Base-by-base conservation (phyloP, 2,113 vertebrate species). In the Vicugna pacos region DNA sequence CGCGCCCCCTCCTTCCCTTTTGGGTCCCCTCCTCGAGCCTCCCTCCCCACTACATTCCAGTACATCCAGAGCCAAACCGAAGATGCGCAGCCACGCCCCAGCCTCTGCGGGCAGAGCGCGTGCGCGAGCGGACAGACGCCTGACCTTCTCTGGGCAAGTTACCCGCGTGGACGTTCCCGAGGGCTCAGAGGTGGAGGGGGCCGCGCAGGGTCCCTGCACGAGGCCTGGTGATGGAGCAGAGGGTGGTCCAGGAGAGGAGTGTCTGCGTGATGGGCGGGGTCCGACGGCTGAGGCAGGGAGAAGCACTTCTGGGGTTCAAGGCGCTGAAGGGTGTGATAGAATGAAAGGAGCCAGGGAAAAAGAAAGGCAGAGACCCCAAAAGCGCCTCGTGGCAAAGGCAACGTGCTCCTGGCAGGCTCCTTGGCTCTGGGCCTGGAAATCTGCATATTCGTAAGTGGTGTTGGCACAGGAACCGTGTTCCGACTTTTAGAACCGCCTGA, bases 341-440 rank as follows among this genome's bases (percentile, higher is more conserved):
- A 52, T 4, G 5, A 30, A 35, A 28, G 54, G 6, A 0, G 30
- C 9, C 6, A 5, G 54, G 30, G 0, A 19, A 48, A 14, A n/a
- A 54, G 46, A 2, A 12, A 42, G n/a, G 7, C 32, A 0, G 0
- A 30, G 35, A 20, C 16, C 15, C 24, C 0, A 19, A 24, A 48
- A 17, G 0, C 22, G 46, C n/a, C 42, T 12, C 0, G 17, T 13
- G 56, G 8, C 54, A 15, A 16, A 26, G 70, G 35, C 7, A 0
- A 1, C 1, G 35, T 1, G 2, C 0, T 11, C 16, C 8, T 1
- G 2, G 4, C n/a, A 0, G 0, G 2, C 0, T 15, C 76, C 77
- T 14, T 7, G 65, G 89, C 52, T 26, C 65, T 8, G 32, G 30
- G 30, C 3, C 72, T 64, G 56, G 30, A 11, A 12, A 62, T 6